These are phyloP conservation scores for Agelaius tricolor DNA, from an alignment of 2,113 vertebrate species.

Conservation along the genomic window DNA sequence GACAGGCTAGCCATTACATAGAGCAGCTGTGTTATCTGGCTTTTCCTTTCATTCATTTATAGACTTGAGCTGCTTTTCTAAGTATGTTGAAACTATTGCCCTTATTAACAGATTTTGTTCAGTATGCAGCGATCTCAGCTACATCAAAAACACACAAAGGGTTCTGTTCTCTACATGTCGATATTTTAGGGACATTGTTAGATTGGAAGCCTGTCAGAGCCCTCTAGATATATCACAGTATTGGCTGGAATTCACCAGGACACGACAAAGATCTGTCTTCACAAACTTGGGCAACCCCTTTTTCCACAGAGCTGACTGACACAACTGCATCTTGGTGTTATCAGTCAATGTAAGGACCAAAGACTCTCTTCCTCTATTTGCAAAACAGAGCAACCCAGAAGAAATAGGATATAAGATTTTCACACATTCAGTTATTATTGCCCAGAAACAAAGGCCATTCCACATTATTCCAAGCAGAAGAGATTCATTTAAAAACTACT, in stretches of 20 bases:
- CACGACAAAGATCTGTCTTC: background rate
- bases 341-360: background rate
- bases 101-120: background rate
- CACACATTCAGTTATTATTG: background rate
- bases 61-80: background rate
- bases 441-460: background rate
- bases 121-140: slow-evolving; percentile 16
- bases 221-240: background rate
- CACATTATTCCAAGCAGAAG: background rate
- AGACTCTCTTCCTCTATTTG: background rate
- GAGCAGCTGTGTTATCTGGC: slow-evolving; percentile 54
- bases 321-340: background rate
- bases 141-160: background rate
- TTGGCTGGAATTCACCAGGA: background rate
- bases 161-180: background rate
- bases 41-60: slow-evolving; percentile 32
- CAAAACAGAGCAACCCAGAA: background rate
- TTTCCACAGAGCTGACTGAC: background rate
- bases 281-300: background rate
- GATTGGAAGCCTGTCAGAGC: background rate
- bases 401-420: background rate
- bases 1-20: slow-evolving; percentile 55
- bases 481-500: background rate
- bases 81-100: slow-evolving; percentile 11
- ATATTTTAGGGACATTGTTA: slow-evolving; percentile 13